Percentiles rank a stretch among this genome's conserved stretches.
These are phyloP conservation scores for Nemapogon koenigi DNA, from an alignment of 2,888 invertebrate genomes.

Conservation along the genomic window DNA sequence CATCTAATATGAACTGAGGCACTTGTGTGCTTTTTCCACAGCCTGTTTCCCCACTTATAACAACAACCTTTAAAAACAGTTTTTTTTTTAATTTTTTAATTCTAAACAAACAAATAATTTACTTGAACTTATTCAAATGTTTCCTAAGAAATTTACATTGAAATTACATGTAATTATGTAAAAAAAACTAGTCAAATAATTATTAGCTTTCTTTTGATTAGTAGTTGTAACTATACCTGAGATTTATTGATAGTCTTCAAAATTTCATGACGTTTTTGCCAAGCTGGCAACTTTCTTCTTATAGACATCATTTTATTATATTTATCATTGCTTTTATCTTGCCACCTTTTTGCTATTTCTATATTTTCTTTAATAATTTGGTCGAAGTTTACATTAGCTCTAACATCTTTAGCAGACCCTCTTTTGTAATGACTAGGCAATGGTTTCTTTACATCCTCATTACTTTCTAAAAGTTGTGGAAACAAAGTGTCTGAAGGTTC, in stretches of 20 bases:
- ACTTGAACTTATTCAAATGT: too few species aligned
- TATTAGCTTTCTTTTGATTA: too few species aligned
- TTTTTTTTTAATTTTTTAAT: too few species aligned
- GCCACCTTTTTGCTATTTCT: conserved; percentile 67
- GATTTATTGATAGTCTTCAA: conserved; percentile 68
- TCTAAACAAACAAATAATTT: too few species aligned
- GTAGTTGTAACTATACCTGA: too few species aligned
- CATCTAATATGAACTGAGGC: conserved; percentile 92
- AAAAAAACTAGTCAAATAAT: too few species aligned
- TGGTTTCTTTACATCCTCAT: conserved; percentile 24
- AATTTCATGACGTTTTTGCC: conserved; percentile 73
- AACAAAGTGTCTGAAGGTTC: conserved; percentile 65
- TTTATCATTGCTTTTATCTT: conserved; percentile 64
- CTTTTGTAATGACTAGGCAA: conserved; percentile 71
- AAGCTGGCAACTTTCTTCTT: conserved; percentile 75
- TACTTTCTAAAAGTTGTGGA: conserved; percentile 58
- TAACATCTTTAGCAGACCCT: conserved; percentile 63
- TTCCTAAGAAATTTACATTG: too few species aligned
- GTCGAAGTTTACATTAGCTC: conserved; percentile 51
- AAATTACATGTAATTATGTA: too few species aligned
- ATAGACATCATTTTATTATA: conserved; percentile 71
- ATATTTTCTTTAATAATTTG: conserved; percentile 68
- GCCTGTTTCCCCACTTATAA: conserved; percentile 85
- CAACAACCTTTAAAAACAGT: too few species aligned
- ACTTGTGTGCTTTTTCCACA: conserved; percentile 89